These are phyloP conservation scores for Gnathonemus echidnorhynchus DNA, from an alignment of 2,113 vertebrate genomes.

Conservation along the genomic window DNA sequence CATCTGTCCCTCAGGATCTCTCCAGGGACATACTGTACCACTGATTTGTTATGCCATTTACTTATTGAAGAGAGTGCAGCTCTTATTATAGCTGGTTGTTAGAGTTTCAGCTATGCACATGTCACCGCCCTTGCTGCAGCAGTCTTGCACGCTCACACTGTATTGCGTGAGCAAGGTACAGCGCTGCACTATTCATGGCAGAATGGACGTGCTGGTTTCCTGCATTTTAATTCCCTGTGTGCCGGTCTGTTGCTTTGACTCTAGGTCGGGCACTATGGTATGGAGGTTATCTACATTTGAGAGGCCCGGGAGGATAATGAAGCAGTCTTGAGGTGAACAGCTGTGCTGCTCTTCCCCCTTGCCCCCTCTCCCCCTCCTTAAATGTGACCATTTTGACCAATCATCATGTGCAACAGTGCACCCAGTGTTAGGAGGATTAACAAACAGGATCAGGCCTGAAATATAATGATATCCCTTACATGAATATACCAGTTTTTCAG, in stretches of 20 bases:
- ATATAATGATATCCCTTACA: background rate
- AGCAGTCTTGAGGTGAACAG: constrained; percentile 13
- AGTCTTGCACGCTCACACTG: background rate
- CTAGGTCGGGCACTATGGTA: constrained; percentile 52
- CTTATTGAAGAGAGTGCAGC: background rate
- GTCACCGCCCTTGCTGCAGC: background rate
- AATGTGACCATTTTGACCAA: background rate
- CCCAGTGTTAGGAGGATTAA: background rate
- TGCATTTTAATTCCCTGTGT: constrained; percentile 19
- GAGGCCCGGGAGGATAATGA: constrained; percentile 21
- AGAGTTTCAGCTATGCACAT: background rate
- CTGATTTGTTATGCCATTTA: background rate
- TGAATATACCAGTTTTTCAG: background rate
- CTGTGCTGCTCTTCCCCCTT: constrained; percentile 9
- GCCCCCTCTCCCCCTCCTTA: background rate
- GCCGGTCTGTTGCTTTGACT: constrained; percentile 29
- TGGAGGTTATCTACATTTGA: constrained; percentile 57
- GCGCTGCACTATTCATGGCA: background rate
- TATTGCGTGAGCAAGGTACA: background rate
- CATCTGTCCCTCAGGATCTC: background rate
- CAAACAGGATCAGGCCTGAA: background rate
- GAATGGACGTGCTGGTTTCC: background rate
- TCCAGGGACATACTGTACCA: background rate
- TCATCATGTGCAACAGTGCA: background rate
- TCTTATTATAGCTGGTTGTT: background rate